A percentile compares a stretch with the other conserved stretches of the same genome.
Evolutionary conservation across 1,140 invertebrate species (phyloP).

Genomic region (Drosophila watanabei): DNA sequence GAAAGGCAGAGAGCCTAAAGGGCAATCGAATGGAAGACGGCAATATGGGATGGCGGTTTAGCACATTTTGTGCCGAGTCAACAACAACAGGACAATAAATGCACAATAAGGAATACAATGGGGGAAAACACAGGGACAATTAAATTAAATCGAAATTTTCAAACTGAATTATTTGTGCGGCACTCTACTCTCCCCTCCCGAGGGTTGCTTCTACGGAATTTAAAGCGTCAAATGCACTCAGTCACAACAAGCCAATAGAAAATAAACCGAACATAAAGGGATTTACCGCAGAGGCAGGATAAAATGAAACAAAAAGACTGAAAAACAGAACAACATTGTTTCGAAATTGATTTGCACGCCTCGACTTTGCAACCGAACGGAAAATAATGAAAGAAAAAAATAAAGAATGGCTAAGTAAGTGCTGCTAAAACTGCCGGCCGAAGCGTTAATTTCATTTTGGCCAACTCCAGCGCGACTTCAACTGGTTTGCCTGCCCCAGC

Average conservation of each 20-base stretch:
- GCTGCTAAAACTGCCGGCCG: constrained; percentile 74
- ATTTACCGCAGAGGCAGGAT: constrained; percentile 19
- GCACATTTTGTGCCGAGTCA: constrained; percentile 74
- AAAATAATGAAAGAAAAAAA: constrained; percentile 19
- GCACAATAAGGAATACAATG: constrained; percentile 39
- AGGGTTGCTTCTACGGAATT: constrained; percentile 68
- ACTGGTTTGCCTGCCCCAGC: constrained; percentile 40
- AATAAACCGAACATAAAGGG: constrained; percentile 38
- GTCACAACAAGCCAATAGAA: constrained; percentile 71
- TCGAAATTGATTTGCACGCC: constrained; percentile 73
- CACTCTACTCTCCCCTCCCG: constrained; percentile 21
- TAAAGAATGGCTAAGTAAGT: constrained; percentile 67
- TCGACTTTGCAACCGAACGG: constrained; percentile 31
- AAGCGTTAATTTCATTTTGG: constrained; percentile 78
- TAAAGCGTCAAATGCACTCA: constrained; percentile 80
- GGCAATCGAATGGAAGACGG: constrained; percentile 34
- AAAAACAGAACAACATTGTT: constrained; percentile 26
- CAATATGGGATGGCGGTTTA: constrained; percentile 47
- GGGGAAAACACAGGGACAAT: constrained; percentile 69
- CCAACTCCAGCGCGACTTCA: constrained; percentile 23
- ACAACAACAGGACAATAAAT: constrained; percentile 43
- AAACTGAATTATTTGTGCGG: constrained; percentile 51
- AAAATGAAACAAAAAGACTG: not conserved
- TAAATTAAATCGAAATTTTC: constrained; percentile 80
- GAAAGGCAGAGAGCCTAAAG: constrained; percentile 36